Conservation (phyloP, 2,797 vertebrate species). For the Salmo trutta region DNA sequence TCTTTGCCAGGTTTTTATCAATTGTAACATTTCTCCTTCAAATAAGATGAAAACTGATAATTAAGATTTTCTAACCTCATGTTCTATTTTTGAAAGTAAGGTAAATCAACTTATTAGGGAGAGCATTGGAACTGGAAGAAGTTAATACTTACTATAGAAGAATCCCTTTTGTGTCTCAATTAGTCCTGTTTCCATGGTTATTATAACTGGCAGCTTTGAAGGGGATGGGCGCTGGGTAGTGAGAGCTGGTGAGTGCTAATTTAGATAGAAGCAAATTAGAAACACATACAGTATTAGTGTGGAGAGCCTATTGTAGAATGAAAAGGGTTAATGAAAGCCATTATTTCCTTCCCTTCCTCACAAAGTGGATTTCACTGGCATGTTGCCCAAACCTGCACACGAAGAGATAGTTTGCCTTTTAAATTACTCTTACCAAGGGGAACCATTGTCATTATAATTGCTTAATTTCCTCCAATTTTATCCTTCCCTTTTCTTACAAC, state of each 20-base stretch:
- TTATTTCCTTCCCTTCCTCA: constrained; percentile 46
- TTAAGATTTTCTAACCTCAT: background rate
- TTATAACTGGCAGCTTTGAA: background rate
- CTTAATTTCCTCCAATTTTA: background rate
- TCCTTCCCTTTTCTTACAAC: background rate
- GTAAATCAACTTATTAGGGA: background rate
- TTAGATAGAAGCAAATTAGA: constrained; percentile 58
- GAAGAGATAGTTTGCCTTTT: constrained; percentile 13
- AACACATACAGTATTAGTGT: constrained; percentile 49
- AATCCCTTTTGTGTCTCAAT: background rate
- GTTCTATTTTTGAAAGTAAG: background rate
- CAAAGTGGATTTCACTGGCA: constrained; percentile 33
- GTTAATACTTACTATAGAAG: background rate
- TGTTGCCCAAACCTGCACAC: constrained; percentile 27
- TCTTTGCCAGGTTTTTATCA: background rate
- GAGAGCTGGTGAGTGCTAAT: constrained; percentile 40
- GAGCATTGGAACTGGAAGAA: background rate
- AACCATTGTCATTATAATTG: constrained; percentile 21
- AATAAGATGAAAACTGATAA: background rate
- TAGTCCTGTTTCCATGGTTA: background rate
- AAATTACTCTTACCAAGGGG: constrained; percentile 7
- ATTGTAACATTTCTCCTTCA: background rate
- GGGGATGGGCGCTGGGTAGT: background rate
- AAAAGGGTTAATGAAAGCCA: constrained; percentile 48
- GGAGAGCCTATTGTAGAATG: constrained; percentile 50